A percentile compares a stretch with the other conserved stretches of the same genome.
These are phyloP conservation scores for Anoura caudifer DNA, from an alignment of 2,113 vertebrate genomes.

Conservation along the genomic window DNA sequence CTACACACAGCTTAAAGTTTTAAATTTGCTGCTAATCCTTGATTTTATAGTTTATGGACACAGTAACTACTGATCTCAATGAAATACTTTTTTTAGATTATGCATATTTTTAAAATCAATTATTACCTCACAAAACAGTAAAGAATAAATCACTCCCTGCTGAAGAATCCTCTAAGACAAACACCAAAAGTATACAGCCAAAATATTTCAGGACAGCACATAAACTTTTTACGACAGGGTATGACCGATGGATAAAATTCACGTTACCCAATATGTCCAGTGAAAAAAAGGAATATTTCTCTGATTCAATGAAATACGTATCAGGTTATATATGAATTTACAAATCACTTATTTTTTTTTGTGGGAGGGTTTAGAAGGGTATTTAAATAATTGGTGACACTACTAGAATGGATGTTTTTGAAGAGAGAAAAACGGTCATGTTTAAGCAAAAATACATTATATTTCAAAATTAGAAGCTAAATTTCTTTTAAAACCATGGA, in stretches of 20 bases:
- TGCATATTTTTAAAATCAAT: constrained; percentile 48
- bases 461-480: constrained; percentile 47
- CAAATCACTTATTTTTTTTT: not conserved
- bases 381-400: constrained; percentile 41
- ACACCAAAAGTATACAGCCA: constrained; percentile 53
- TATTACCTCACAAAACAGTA: constrained; percentile 56
- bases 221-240: constrained; percentile 46
- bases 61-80: constrained; percentile 44
- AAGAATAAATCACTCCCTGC: constrained; percentile 53
- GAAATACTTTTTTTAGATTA: constrained; percentile 63
- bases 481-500: constrained; percentile 35
- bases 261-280: constrained; percentile 26
- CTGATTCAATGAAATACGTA: constrained; percentile 21
- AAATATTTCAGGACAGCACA: constrained; percentile 47
- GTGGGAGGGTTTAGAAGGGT: constrained; percentile 33
- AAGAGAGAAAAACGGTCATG: constrained; percentile 25
- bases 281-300: constrained; percentile 42
- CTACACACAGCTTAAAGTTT: constrained; percentile 61
- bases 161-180: constrained; percentile 54
- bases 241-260: constrained; percentile 33
- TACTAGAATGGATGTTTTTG: constrained; percentile 27
- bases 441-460: constrained; percentile 41
- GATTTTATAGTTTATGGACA: constrained; percentile 48
- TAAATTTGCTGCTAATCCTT: constrained; percentile 61
- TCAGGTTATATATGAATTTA: constrained; percentile 19